phyloP scores from a whole-genome alignment of 2,888 invertebrate genomes.

The Aethes cnicana region DNA sequence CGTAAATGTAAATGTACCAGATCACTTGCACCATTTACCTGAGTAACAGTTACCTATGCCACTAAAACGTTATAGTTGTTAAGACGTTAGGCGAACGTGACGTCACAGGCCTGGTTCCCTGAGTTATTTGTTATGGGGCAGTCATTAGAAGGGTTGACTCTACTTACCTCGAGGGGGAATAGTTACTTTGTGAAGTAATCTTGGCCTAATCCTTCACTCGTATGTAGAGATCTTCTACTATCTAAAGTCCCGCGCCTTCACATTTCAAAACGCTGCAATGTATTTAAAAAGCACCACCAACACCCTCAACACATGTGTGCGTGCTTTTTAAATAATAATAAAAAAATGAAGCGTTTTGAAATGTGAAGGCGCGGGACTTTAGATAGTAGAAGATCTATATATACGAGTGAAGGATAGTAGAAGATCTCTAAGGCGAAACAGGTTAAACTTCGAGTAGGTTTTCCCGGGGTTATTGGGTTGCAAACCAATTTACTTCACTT shows the following conservation, averaged over 20 bases:
- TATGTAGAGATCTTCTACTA: background rate
- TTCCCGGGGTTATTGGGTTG: background rate
- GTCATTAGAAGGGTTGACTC: slow-evolving; percentile 45
- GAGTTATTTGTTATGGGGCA: slow-evolving; percentile 36
- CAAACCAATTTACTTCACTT: background rate
- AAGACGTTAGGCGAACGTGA: slow-evolving; percentile 35
- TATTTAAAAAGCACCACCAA: no score
- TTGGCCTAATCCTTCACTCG: slow-evolving; percentile 17
- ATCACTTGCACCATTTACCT: slow-evolving; percentile 4
- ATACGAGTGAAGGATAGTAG: no score
- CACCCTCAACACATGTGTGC: no score
- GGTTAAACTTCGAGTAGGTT: slow-evolving; percentile 1
- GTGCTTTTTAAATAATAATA: no score
- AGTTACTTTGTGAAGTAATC: slow-evolving; percentile 43
- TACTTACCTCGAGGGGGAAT: slow-evolving; percentile 36
- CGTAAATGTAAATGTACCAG: no score
- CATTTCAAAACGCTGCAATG: no score
- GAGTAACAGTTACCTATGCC: slow-evolving; percentile 1
- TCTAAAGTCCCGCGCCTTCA: no score
- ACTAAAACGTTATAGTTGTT: slow-evolving; percentile 18
- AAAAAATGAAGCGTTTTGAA: no score
- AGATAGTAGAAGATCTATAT: no score
- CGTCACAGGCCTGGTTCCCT: slow-evolving; percentile 33
- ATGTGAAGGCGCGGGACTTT: no score
- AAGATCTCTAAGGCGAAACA: slow-evolving; percentile 1